A percentile compares a stretch with the other conserved stretches of the same genome.
phyloP scores from a whole-genome alignment of 2,888 invertebrate genomes.

The Catocala fraxini region DNA sequence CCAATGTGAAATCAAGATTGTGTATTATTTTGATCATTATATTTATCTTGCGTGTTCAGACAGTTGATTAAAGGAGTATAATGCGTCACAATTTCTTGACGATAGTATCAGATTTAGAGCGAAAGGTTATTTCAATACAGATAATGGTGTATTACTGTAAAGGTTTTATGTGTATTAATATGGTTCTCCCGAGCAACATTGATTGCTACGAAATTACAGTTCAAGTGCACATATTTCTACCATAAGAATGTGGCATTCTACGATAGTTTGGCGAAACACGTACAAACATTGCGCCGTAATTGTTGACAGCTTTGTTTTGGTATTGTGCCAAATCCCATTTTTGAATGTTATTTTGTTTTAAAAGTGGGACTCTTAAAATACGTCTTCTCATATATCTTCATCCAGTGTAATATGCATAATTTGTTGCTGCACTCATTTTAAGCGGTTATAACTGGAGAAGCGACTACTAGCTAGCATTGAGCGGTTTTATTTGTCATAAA shows the following conservation, averaged over 20 bases:
- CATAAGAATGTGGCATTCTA: slow-evolving; percentile 19
- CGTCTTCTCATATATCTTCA: slow-evolving; percentile 4
- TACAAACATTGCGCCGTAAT: slow-evolving; percentile 13
- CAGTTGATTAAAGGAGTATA: slow-evolving; percentile 42
- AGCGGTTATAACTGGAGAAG: slow-evolving; percentile 16
- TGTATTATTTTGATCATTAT: slow-evolving; percentile 26
- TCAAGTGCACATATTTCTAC: slow-evolving; percentile 6
- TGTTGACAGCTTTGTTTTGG: slow-evolving; percentile 50
- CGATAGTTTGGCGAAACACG: slow-evolving; percentile 23
- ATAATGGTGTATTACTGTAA: slow-evolving; percentile 67
- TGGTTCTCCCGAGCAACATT: slow-evolving; percentile 3
- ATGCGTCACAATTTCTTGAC: slow-evolving; percentile 59
- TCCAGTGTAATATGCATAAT: slow-evolving; percentile 14
- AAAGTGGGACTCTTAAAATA: slow-evolving; percentile 18
- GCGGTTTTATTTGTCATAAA: slow-evolving; percentile 7
- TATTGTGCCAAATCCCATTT: slow-evolving; percentile 45
- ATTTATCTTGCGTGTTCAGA: slow-evolving; percentile 30
- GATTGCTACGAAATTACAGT: not conserved
- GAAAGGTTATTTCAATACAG: slow-evolving; percentile 78
- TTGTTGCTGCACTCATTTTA: slow-evolving; percentile 17
- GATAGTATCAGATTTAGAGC: slow-evolving; percentile 63
- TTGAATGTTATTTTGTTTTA: slow-evolving; percentile 21
- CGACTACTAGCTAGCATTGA: slow-evolving; percentile 7
- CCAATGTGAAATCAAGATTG: slow-evolving; percentile 34
- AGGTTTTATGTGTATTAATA: slow-evolving; percentile 47